These are phyloP conservation scores for Xylota sylvarum DNA, from an alignment of 2,888 invertebrate genomes.

Conservation along the genomic window DNA sequence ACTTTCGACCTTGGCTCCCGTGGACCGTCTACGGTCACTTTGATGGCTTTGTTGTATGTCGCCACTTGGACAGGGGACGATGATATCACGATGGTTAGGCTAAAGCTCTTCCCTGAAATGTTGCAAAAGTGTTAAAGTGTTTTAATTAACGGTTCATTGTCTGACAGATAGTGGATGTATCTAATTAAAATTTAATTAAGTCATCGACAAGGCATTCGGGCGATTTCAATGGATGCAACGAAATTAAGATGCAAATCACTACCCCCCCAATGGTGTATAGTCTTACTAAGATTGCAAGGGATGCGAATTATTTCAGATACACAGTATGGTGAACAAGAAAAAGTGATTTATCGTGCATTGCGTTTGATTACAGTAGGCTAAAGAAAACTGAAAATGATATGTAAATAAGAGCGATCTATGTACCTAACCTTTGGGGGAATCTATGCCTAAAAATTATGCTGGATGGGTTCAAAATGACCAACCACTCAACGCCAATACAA, in stretches of 20 bases:
- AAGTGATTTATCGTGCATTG: too few relatives aligned
- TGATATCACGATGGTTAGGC: constrained; percentile 97
- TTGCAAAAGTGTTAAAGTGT: constrained; percentile 47
- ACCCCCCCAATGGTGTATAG: constrained; percentile 13
- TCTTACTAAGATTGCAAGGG: constrained; percentile 10
- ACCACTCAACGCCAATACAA: too few relatives aligned
- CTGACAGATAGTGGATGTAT: constrained; percentile 21
- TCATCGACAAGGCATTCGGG: constrained; percentile 37
- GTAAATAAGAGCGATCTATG: too few relatives aligned
- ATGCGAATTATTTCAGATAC: constrained; percentile 29
- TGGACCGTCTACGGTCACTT: constrained; percentile 99
- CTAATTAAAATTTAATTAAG: constrained; percentile 63
- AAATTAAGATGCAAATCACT: constrained; percentile 65
- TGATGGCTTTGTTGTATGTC: constrained; percentile 99
- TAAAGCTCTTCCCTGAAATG: constrained; percentile 97
- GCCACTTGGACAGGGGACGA: constrained; percentile 97
- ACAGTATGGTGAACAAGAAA: constrained; percentile 19
- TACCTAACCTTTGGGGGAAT: too few relatives aligned
- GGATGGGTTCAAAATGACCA: too few relatives aligned
- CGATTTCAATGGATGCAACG: constrained; percentile 33
- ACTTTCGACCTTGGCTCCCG: constrained; percentile 98
- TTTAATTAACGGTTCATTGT: constrained; percentile 69
- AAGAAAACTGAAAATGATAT: too few relatives aligned
- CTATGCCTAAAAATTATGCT: too few relatives aligned
- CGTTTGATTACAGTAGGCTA: too few relatives aligned